phyloP scores from a whole-genome alignment of 2,797 vertebrate species.

The Anas georgica region DNA sequence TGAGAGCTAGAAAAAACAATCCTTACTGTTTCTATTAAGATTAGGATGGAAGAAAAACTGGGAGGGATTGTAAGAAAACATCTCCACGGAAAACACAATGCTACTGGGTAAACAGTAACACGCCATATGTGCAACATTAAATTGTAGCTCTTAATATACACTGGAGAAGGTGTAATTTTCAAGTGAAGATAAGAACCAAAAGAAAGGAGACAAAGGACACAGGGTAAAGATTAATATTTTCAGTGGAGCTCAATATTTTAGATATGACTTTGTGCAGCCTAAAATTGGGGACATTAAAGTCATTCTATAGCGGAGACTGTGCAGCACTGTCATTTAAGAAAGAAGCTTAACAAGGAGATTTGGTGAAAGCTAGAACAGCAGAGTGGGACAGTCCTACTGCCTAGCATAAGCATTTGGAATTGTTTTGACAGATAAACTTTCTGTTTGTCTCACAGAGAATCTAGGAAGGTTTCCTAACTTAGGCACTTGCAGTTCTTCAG shows the following conservation, averaged over 20 bases:
- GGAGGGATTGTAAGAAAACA: background rate
- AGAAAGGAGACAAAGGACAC: background rate
- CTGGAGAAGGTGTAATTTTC: background rate
- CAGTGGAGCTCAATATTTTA: background rate
- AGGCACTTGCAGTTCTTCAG: background rate
- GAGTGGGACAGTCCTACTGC: background rate
- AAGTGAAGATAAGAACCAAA: background rate
- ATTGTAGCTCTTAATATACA: background rate
- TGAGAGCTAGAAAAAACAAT: background rate
- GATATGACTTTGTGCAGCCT: background rate
- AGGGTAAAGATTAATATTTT: background rate
- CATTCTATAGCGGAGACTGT: background rate
- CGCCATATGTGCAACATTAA: background rate
- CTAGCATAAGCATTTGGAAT: background rate
- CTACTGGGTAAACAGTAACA: background rate
- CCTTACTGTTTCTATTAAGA: background rate
- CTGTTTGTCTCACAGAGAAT: background rate
- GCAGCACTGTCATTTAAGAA: background rate
- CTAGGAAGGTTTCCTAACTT: background rate
- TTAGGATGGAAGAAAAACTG: background rate
- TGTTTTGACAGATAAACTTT: background rate
- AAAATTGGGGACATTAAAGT: background rate
- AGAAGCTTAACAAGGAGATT: background rate
- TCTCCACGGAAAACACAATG: background rate
- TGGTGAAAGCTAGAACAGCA: background rate